Conservation (phyloP, 2,888 invertebrate genomes). For the Bimastos eiseni region DNA sequence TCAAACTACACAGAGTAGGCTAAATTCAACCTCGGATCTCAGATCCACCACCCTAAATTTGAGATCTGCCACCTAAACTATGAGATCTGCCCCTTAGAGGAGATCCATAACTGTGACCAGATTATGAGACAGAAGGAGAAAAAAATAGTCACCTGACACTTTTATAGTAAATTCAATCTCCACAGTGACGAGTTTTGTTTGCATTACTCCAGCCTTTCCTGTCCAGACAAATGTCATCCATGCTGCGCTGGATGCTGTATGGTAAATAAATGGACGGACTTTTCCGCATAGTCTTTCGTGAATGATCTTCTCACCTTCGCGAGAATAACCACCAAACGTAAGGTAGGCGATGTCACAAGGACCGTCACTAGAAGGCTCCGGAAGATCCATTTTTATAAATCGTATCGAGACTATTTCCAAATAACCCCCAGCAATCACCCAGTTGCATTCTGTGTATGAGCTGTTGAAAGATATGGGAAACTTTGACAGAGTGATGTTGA, state of each 20-base stretch:
- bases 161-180: neutral
- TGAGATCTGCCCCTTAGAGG: too few species aligned
- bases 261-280: neutral
- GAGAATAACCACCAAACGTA: neutral
- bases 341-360: neutral
- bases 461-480: neutral
- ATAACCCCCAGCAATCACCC: neutral
- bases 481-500: conserved; percentile 15
- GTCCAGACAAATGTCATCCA: conserved; percentile 22
- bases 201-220: neutral
- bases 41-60: too few species aligned
- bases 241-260: neutral
- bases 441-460: conserved; percentile 7
- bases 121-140: neutral
- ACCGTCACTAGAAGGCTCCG: neutral
- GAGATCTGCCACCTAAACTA: too few species aligned
- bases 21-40: too few species aligned
- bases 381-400: neutral
- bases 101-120: too few species aligned
- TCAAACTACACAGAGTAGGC: too few species aligned
- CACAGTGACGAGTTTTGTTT: neutral
- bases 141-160: neutral
- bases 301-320: neutral
- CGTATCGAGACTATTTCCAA: neutral
- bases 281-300: neutral